Evolutionary conservation across 2,797 vertebrate species (phyloP).

Genomic region (Podarcis lilfordi): DNA sequence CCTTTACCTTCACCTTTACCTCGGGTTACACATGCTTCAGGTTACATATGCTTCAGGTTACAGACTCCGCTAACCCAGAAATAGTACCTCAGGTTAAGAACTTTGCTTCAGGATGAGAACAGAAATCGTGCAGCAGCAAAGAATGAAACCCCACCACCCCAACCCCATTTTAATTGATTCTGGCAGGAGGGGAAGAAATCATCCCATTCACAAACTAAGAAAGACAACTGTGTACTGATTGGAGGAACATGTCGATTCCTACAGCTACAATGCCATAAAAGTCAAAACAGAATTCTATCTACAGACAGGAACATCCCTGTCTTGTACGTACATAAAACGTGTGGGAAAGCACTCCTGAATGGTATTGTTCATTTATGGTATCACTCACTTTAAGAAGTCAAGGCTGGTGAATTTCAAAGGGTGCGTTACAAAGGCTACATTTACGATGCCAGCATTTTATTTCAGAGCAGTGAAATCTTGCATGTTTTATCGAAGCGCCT

Average conservation of each 20-base stretch:
- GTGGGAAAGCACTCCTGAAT: constrained; percentile 21
- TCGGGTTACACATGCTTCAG: too few species aligned
- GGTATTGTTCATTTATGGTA: constrained; percentile 14
- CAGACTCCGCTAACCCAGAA: too few species aligned
- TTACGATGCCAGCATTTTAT: constrained; percentile 42
- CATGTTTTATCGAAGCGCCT: constrained; percentile 58
- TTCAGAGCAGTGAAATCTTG: constrained; percentile 52
- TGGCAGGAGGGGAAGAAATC: neutral
- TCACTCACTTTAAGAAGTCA: constrained; percentile 22
- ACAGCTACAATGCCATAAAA: constrained; percentile 28
- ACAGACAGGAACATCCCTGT: constrained; percentile 15
- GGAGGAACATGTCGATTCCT: constrained; percentile 32
- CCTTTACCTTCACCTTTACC: too few species aligned
- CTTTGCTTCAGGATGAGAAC: too few species aligned
- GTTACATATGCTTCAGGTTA: too few species aligned
- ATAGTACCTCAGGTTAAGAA: too few species aligned
- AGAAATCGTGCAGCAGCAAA: too few species aligned
- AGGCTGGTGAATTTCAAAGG: constrained; percentile 18
- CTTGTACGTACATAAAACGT: constrained; percentile 26
- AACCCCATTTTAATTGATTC: neutral
- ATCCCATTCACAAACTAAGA: constrained; percentile 46
- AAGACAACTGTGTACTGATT: constrained; percentile 31
- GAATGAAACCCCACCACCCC: too few species aligned
- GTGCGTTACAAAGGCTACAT: constrained; percentile 11
- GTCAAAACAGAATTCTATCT: constrained; percentile 17